Evolutionary conservation across 1,140 invertebrate species (phyloP).

Genomic region (Palaemon carinicauda): DNA sequence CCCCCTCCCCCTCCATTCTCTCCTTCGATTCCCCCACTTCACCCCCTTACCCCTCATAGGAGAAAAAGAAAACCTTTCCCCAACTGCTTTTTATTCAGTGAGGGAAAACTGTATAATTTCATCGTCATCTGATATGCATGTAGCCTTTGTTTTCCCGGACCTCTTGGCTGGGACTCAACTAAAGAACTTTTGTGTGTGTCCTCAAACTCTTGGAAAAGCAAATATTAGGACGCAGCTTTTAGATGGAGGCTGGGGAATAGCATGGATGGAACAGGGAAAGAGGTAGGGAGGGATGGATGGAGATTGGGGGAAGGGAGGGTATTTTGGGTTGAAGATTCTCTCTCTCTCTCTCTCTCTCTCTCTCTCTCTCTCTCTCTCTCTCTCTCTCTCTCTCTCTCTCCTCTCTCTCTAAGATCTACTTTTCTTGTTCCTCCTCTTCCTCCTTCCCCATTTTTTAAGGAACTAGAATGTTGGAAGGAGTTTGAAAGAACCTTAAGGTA

Average conservation of each 20-base stretch:
- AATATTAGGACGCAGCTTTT: background rate
- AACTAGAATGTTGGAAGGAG: too few relatives aligned
- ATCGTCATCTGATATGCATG: slow-evolving; percentile 1
- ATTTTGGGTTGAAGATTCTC: too few relatives aligned
- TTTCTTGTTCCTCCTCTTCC: too few relatives aligned
- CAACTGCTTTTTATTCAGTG: background rate
- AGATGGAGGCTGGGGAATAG: background rate
- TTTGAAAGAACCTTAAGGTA: background rate
- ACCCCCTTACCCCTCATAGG: background rate
- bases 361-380: too few relatives aligned
- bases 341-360: too few relatives aligned
- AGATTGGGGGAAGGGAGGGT: background rate
- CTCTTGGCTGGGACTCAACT: background rate
- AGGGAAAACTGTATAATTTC: background rate
- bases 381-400: too few relatives aligned
- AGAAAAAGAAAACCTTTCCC: background rate
- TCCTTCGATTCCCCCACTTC: background rate
- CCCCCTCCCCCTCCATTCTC: background rate
- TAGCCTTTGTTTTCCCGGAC: background rate
- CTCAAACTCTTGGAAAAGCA: background rate
- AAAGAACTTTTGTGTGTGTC: slow-evolving; percentile 6
- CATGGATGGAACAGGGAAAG: background rate
- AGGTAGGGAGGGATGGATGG: background rate
- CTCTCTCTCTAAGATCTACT: too few relatives aligned
- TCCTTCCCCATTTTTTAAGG: too few relatives aligned